Percentiles rank a stretch among this genome's conserved stretches.
phyloP scores from a whole-genome alignment of 2,888 invertebrate genomes.

The Keiferia lycopersicella region DNA sequence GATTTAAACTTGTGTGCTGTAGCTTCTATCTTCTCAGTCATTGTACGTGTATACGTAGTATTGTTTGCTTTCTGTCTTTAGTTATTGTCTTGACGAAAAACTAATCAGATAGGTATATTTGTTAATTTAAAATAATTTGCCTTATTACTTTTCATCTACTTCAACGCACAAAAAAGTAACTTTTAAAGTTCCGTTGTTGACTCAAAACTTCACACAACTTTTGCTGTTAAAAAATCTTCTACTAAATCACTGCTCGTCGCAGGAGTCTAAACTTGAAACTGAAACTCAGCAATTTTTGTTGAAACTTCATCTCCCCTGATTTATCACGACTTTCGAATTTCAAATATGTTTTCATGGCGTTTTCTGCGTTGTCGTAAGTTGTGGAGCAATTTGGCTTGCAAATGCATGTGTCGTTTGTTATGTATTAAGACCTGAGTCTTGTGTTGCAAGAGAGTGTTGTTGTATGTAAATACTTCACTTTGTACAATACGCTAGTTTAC shows the following conservation, averaged over 20 bases:
- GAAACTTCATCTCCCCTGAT: slow-evolving; percentile 19
- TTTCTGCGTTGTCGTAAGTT: slow-evolving; percentile 19
- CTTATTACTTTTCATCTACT: too few relatives aligned
- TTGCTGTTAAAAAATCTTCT: background rate
- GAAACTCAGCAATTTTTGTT: slow-evolving; percentile 18
- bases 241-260: slow-evolving; percentile 16
- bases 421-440: slow-evolving; percentile 15
- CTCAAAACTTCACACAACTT: background rate
- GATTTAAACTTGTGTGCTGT: background rate
- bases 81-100: background rate
- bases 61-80: background rate
- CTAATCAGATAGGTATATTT: background rate
- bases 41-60: background rate
- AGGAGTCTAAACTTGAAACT: background rate
- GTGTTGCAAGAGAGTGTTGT: slow-evolving; percentile 11
- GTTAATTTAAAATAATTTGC: too few relatives aligned
- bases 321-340: slow-evolving; percentile 5
- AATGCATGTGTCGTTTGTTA: slow-evolving; percentile 21
- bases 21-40: background rate
- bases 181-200: background rate
- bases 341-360: slow-evolving; percentile 12
- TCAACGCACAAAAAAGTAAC: background rate
- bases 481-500: slow-evolving; percentile 23
- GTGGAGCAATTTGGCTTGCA: slow-evolving; percentile 22
- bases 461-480: slow-evolving; percentile 17